Evolutionary conservation across 2,797 vertebrate genomes (phyloP), one percentile per base, ranked within the genome.

Genomic region (Micromesistius poutassou): DNA sequence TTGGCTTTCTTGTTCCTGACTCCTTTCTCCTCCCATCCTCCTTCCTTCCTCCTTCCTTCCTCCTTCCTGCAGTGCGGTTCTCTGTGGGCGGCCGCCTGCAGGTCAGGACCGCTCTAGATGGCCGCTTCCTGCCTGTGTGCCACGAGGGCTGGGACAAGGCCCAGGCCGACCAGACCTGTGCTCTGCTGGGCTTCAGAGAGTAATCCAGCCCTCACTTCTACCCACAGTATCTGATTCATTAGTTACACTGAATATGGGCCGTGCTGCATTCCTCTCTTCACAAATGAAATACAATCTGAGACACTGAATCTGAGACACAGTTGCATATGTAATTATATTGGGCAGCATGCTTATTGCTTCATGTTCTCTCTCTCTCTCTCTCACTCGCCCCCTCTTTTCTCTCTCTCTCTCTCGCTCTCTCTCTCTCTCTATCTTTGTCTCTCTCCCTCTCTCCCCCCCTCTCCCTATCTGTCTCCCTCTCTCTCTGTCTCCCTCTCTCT

Each of bases 101-200:
- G 72, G 75, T 98, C 82, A 95, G 82, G 89, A 96, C 93, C 0
- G 0, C 88, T 0, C 22, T 84, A 74, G 93, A 95, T 75, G 85
- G 74, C 2, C 91, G 89, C 81, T 98, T 96, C 93, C 91, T 96
- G 62, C 95, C 97, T 0, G 88, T 98, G 73, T 98, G 97, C 91
- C 94, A 91, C 77, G 83, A 77, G 0, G 85, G 83, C 88, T 96
- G 95, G 95, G 75, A 91, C 0, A 71, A 88, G 9, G 86, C 74
- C 73, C 83, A 92, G 28, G 93, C 96, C 0, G 87, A 93, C 30
- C 93, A 89, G 83, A 94, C 93, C 75, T 98, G 97, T 80, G 81
- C 35, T 77, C 95, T 94, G 81, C 93, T 97, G 36, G 97, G 97
- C 68, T 97, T 98, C 62, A 87, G 89, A 84, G 87, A 86, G 97